Base-by-base conservation (phyloP, 2,113 vertebrate species). In the Electrona antarctica region DNA sequence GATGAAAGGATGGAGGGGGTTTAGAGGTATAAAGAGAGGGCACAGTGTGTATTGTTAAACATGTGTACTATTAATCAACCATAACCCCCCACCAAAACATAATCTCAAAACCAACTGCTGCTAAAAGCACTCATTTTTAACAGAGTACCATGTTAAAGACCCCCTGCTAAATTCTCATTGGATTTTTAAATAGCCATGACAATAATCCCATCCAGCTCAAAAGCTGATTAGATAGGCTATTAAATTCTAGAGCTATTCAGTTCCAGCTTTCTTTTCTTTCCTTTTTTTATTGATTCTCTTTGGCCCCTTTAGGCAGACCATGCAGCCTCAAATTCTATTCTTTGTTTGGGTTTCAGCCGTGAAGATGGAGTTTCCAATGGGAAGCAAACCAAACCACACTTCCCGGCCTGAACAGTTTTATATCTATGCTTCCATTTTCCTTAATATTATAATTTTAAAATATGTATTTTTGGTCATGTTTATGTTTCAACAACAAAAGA, bases 101-200 rank as follows among this genome's bases (percentile, higher is more conserved):
- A 86, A 78, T 52, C 71, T 83, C 80, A 77, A 84, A 87, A 69
- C 45, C 63, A 77, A 86, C 78, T 83, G 78, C 88, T 88, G 85
- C 83, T 84, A 89, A 76, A 83, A 85, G 76, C 74, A 86, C 71
- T 82, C 81, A 79, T 70, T 73, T 89, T 82, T 78, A 77, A 83
- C 82, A 82, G 74, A 52, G 64, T 77, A 85, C 65, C 87, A 83
- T 83, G 73, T 76, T 64, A 72, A 78, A 87, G 78, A 79, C 86
- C 83, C 73, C 76, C 79, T 69, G 71, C 59, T 60, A 77, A 78
- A 52, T 77, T 81, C 83, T 86, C 70, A 82, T 64, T 81, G 80
- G 84, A 86, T 88, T 86, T 60, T 86, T 76, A 80, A 88, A 84
- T 82, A 74, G 77, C 76, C 81, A 77, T 88, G 83, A 83, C 66